Evolutionary conservation across 2,888 invertebrate species (phyloP).

Genomic region (Tanypteryx hageni): DNA sequence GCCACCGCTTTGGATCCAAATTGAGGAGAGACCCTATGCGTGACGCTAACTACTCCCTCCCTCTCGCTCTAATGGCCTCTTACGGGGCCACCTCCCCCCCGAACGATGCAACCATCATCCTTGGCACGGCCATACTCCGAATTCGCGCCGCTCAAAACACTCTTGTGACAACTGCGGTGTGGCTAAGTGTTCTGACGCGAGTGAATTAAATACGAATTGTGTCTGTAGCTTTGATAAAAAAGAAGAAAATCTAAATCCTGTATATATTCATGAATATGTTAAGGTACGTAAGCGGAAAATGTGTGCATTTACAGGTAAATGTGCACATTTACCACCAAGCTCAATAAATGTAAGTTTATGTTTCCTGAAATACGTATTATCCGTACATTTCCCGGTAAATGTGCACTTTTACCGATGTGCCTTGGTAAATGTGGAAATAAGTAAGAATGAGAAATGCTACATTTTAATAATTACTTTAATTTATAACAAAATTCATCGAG

Average conservation of each 20-base stretch:
- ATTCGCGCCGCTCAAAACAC: not conserved
- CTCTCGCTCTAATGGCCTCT: not conserved
- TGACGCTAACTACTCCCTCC: not conserved
- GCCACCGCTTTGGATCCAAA: constrained; percentile 27
- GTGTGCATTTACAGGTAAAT: too few species aligned
- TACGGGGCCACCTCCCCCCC: not conserved
- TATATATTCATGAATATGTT: not conserved
- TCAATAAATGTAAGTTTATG: too few species aligned
- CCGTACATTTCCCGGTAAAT: too few species aligned
- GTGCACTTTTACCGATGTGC: too few species aligned
- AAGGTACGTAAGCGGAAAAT: too few species aligned
- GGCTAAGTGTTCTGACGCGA: not conserved
- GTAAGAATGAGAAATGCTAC: too few species aligned
- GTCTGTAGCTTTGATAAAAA: not conserved
- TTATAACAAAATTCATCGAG: too few species aligned
- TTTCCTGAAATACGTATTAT: too few species aligned
- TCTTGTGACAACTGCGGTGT: not conserved
- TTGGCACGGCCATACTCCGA: constrained; percentile 32
- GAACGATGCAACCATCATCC: constrained; percentile 24
- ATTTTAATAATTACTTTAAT: too few species aligned
- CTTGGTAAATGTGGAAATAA: too few species aligned
- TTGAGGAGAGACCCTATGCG: constrained; percentile 17
- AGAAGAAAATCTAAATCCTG: not conserved
- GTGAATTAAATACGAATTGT: not conserved
- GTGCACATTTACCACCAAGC: too few species aligned